A percentile compares a stretch with the other conserved stretches of the same genome.
These are phyloP conservation scores for Falco concolor DNA, from an alignment of 2,797 vertebrate species.

Conservation along the genomic window DNA sequence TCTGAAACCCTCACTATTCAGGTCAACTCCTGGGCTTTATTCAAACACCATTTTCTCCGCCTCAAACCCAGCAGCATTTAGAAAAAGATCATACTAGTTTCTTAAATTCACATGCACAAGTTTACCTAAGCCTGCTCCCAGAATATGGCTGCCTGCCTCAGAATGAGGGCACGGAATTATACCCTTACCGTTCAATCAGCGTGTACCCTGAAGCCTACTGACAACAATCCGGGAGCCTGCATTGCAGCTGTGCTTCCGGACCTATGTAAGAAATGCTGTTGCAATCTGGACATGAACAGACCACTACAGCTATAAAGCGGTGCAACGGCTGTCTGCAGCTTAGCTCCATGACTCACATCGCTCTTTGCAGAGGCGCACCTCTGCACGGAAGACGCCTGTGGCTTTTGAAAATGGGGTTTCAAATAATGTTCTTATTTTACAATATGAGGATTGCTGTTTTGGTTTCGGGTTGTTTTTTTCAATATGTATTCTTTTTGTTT, in stretches of 20 bases:
- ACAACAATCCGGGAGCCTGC: background rate
- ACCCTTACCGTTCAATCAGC: background rate
- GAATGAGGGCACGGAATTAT: background rate
- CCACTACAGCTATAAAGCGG: background rate
- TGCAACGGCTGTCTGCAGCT: background rate
- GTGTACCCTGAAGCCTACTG: background rate
- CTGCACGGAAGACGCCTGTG: background rate
- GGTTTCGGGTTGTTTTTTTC: background rate
- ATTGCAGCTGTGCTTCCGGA: background rate
- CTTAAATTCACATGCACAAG: background rate
- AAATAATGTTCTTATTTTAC: background rate
- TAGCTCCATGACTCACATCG: background rate
- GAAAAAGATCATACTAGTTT: background rate
- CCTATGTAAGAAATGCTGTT: accelerated
- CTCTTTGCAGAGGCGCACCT: background rate
- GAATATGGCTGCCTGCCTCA: background rate
- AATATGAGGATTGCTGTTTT: background rate
- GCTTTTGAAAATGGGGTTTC: background rate
- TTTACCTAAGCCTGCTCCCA: background rate
- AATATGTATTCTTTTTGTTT: background rate
- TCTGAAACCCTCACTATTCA: background rate
- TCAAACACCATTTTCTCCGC: background rate
- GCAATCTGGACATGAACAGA: background rate
- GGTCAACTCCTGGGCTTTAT: background rate
- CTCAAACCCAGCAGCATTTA: background rate